Evolutionary conservation across 2,113 vertebrate genomes (phyloP), one percentile per base, ranked within the genome.

Genomic region (Smithornis capensis): DNA sequence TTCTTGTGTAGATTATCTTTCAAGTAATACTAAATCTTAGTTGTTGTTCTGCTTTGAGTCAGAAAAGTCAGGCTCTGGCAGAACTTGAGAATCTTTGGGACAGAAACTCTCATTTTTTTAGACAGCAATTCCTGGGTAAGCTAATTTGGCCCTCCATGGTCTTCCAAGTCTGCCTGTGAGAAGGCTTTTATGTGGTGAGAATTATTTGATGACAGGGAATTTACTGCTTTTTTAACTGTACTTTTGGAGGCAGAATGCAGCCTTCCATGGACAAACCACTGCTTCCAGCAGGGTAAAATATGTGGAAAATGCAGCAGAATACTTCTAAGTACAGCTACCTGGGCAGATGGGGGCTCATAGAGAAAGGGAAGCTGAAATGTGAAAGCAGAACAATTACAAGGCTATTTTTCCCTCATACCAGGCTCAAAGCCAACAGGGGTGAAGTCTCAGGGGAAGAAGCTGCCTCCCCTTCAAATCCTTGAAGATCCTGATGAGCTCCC

Each of bases 381-480:
- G 31, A 63, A 22, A 74, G 28, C 73, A 50, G 59, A 55, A 63
- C 44, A 86, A 64, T 86, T 75, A 94, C 60, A 76, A 86, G 40
- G 27, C n/a, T 89, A 40, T 44, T 88, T 90, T 87, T 22, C 68
- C 92, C 45, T 92, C 90, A 45, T 94, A 97, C 71, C 80, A 85
- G 97, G 94, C 38, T 96, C 94, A 91, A 98, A 97, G 45, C 42
- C 86, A 50, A 7, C 88, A 38, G 76, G 94, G 80, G 79, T 68
- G 21, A 96, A 96, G 82, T 86, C 95, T 8, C 6, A 67, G 25
- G 94, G 92, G 45, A 97, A 96, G 94, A 97, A 95, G 78, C 60
- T 73, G 11, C 56, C 94, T 23, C 83, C 84, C 6, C 81, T 75
- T 5, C 90, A 65, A 40, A 44, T 89, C 31, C 52, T 77, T 9